Conservation (phyloP, 2,113 vertebrate species). For the Ramphastos sulfuratus region DNA sequence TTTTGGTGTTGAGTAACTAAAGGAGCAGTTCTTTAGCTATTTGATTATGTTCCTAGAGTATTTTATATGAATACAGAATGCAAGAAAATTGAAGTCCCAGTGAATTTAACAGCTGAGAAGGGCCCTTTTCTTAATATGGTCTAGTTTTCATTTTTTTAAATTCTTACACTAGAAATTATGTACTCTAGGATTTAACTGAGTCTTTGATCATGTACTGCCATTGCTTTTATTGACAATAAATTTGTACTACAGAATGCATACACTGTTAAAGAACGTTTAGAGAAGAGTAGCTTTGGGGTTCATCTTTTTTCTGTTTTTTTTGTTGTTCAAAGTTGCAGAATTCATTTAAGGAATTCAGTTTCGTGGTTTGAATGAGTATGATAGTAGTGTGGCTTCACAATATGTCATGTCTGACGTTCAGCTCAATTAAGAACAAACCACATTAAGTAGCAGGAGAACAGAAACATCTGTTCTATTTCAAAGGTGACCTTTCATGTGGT, state of each 20-base stretch:
- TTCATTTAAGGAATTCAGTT: background rate
- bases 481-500: background rate
- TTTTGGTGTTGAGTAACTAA: background rate
- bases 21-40: background rate
- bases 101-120: background rate
- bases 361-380: background rate
- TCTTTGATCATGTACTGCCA: background rate
- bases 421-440: background rate
- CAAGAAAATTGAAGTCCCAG: background rate
- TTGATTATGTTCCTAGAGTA: background rate
- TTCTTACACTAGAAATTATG: background rate
- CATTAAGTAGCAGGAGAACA: background rate
- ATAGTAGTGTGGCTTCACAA: background rate
- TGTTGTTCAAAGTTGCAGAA: background rate
- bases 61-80: background rate
- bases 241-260: background rate
- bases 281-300: background rate
- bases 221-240: background rate
- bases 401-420: background rate
- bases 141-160: background rate
- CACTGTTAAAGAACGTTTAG: background rate
- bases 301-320: too few relatives aligned
- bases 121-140: background rate
- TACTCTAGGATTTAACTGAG: background rate
- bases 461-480: constrained; percentile 7